Evolutionary conservation across 2,888 invertebrate genomes (phyloP).

Genomic region (Zele albiditarsus): DNA sequence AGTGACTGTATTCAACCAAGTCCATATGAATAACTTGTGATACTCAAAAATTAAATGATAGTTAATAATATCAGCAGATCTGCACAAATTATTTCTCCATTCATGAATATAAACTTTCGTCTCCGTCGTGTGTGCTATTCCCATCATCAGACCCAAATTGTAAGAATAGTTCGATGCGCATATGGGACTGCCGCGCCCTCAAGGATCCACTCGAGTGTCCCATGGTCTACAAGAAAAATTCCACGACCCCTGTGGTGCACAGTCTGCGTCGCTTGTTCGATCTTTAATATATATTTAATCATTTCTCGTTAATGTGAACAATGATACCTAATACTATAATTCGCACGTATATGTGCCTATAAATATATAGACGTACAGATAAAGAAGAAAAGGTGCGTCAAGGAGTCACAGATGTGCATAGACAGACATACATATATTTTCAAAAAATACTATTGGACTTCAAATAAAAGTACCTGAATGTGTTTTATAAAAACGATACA

Average conservation of each 20-base stretch:
- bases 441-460: slow-evolving; percentile 21
- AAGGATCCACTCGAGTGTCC: slow-evolving; percentile 35
- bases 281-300: slow-evolving; percentile 70
- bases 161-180: slow-evolving; percentile 42
- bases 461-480: not conserved
- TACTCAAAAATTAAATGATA: too few species aligned
- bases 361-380: slow-evolving; percentile 38
- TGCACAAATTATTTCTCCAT: too few species aligned
- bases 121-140: not conserved
- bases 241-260: slow-evolving; percentile 67
- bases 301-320: slow-evolving; percentile 61
- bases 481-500: not conserved
- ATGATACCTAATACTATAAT: slow-evolving; percentile 26
- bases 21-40: too few species aligned
- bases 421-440: slow-evolving; percentile 28
- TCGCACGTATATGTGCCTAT: not conserved
- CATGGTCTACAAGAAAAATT: slow-evolving; percentile 61
- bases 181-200: slow-evolving; percentile 64
- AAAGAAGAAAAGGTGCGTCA: not conserved
- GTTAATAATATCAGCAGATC: too few species aligned
- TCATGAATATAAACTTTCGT: too few species aligned
- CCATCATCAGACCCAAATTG: not conserved
- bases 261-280: slow-evolving; percentile 50
- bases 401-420: slow-evolving; percentile 19
- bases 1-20: too few species aligned